Conservation (phyloP, 2,888 invertebrate species). For the Lutraria lutraria region DNA sequence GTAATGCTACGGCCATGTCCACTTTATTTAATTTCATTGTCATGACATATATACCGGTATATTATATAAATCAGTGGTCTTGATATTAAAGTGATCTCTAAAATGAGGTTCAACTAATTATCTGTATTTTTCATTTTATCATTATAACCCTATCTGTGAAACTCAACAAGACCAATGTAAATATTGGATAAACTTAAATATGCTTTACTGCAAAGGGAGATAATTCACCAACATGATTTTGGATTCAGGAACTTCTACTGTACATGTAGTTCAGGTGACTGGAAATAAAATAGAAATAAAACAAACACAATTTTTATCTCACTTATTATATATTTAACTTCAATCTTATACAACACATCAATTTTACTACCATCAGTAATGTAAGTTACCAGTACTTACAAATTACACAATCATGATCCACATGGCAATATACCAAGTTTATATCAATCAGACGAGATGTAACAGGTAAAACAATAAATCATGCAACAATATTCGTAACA, state of each 20-base stretch:
- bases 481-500: not conserved
- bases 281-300: not conserved
- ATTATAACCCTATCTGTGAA: not conserved
- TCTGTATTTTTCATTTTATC: too few species aligned
- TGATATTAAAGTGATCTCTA: too few species aligned
- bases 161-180: not conserved
- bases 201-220: not conserved
- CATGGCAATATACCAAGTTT: not conserved
- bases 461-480: not conserved
- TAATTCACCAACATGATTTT: not conserved
- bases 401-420: conserved; percentile 10
- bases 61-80: too few species aligned
- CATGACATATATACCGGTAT: too few species aligned
- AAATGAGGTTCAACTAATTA: too few species aligned
- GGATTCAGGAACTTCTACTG: not conserved
- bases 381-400: not conserved
- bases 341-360: not conserved
- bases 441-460: not conserved
- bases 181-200: not conserved
- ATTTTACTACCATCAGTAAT: not conserved
- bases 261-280: not conserved
- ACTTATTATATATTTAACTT: not conserved
- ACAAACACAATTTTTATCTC: not conserved
- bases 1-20: too few species aligned
- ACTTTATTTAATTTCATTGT: too few species aligned